Evolutionary conservation across 2,113 vertebrate genomes (phyloP), one percentile per base, ranked within the genome.

Genomic region (Theristicus caerulescens): DNA sequence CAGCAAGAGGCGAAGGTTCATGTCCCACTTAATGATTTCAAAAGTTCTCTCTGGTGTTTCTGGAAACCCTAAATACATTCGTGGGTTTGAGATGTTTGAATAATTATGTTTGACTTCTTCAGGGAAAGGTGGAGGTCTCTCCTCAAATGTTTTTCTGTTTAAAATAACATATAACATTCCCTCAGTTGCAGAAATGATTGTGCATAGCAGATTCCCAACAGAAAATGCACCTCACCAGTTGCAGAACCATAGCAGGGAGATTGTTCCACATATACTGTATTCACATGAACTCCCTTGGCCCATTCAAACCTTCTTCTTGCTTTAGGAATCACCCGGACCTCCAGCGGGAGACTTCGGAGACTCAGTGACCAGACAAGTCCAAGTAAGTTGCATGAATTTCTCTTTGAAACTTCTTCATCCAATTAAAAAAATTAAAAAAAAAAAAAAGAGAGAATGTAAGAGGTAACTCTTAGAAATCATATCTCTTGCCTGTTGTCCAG

Each of bases 251-350:
- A 40, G 40, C 4, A 6, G 19, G 29, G 52, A 59, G 44, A 16
- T 31, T 7, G 49, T 19, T 38, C 22, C 40, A 36, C 19, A 0
- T 46, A 5, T 27, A 3, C 7, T 3, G 4, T 29, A 4, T 13
- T 62, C 46, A 7, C 16, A 7, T 47, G 46, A 85, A 36, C 6
- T 86, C 49, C 34, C 42, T 36, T 66, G 46, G 49, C 31, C 32
- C 47, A 61, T 36, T 59, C 31, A 71, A 62, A 70, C 14, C 36
- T 92, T 59, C 40, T 92, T 86, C 66, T 96, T 78, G 62, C 67
- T 54, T 15, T 77, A 98, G 98, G 98, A 71, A 96, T 97, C 94
- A 85, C 91, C 11, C 93, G 96, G 97, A 98, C 97, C 70, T 97
- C 98, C 91, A 98, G 97, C 1, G 93, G 97, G 82, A 98, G 97